Evolutionary conservation across 1,140 invertebrate species (phyloP), one percentile per base, ranked within the genome.

Genomic region (Lepidurus apus): DNA sequence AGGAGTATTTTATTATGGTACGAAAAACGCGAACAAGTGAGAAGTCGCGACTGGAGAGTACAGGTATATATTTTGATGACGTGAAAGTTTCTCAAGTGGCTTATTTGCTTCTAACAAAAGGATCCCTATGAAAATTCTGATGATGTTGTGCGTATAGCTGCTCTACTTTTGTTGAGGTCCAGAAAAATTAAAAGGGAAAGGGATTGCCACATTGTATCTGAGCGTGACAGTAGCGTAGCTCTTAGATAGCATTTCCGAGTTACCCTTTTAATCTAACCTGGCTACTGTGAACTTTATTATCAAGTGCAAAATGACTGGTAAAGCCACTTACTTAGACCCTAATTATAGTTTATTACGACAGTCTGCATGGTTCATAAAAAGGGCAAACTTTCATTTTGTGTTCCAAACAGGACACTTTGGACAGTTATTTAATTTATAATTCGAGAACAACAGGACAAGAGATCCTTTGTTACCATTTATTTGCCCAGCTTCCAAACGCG

Each of bases 31-130:
- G 21, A 65, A 65, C 17, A 65, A 13, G 53, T 65, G 53, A 17
- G 53, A 65, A 65, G 53, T 21, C 17, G 45, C 13, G 53, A 21
- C 53, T 21, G 34, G 34, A 65, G 53, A 65, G 0, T 65, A 17
- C 1, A n/a, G 13, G 53, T 65, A 65, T 34, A 17, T 65, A 65
- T 65, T 65, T 7, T 65, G 53, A 65, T 65, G 13, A 65, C 53
- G 53, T 65, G 53, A 65, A 65, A 65, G 53, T 65, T 65, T 13
- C 53, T 65, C 53, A 65, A 65, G 53, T 65, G 47, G 53, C 17
- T 65, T n/a, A n/a, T n/a, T n/a, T 65, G 21, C 53, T 11, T 65
- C 17, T 65, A 17, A 17, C 53, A 65, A 65, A 65, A 65, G 34
- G 53, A 65, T 65, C 53, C 53, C 21, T 65, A 65, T 65, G 53